Base-by-base conservation (phyloP, 2,113 vertebrate species). In the Suricata suricatta region DNA sequence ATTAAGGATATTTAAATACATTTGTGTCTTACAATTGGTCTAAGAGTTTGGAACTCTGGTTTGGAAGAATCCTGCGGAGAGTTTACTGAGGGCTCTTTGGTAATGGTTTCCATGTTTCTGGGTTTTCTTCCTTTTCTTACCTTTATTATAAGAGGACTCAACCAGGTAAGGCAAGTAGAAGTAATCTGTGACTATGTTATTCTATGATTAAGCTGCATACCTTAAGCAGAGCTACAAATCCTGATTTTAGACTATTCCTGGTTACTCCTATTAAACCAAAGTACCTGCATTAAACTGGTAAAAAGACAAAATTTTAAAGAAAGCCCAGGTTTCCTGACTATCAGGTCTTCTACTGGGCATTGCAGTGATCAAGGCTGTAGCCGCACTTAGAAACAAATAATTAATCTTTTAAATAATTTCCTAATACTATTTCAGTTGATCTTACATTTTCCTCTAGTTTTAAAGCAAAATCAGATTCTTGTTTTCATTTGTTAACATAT, bases 11-110 rank as follows among this genome's bases (percentile, higher is more conserved):
- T 57, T 25, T 77, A 93, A 87, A 88, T n/a, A 19, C 1, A 84
- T 83, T 33, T 82, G 19, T 21, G 94, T 90, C 68, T 92, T 79
- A 77, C 6, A 89, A n/a, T 54, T 82, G 91, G 25, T n/a, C 50
- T 66, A 38, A 84, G 31, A 86, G 3, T 92, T 90, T 94, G 97
- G 74, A 90, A 68, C 29, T 71, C 71, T 41, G n/a, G 81, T 94
- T 90, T 63, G 38, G 54, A n/a, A 90, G 31, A 94, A 27, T 69
- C 29, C 41, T 83, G 23, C 7, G 38, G 54, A 27, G 38, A 90
- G n/a, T 88, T 68, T 76, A 80, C 93, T 13, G 6, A 1, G 27
- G 33, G 44, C 10, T 9, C 44, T 10, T 47, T 47, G 44, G 41
- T 41, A 41, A 41, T 50, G 47, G 47, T 88, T 90, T 33, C 9